These are phyloP conservation scores for Archegozetes longisetosus DNA, from an alignment of 1,140 invertebrate species.

Conservation along the genomic window DNA sequence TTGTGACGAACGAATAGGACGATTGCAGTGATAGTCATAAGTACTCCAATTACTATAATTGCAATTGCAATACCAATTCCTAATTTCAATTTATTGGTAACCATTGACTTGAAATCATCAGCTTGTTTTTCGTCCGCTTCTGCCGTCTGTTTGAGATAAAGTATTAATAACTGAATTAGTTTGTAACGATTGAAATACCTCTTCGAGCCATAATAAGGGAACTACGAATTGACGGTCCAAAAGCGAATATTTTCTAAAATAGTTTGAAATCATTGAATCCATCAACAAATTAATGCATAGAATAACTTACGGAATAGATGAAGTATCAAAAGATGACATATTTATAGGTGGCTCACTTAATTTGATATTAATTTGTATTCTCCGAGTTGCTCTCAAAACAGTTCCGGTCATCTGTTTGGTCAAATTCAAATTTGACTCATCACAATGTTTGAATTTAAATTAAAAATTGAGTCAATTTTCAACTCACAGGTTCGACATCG, in stretches of 20 bases:
- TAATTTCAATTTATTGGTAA: background rate
- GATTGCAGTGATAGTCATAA: background rate
- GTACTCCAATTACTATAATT: background rate
- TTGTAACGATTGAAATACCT: background rate
- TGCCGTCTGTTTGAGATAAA: too few species aligned
- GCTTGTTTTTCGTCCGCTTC: background rate
- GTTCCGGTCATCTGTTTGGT: background rate
- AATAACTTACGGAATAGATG: too few species aligned
- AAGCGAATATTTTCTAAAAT: background rate
- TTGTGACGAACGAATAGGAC: background rate
- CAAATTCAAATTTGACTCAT: background rate
- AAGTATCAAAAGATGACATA: too few species aligned
- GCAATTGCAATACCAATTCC: background rate
- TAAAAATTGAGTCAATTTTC: too few species aligned
- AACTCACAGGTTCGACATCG: background rate
- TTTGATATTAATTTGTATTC: background rate
- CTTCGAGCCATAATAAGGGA: background rate
- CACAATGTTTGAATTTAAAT: background rate
- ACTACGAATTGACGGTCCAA: background rate
- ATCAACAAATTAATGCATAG: too few species aligned
- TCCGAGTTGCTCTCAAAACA: background rate
- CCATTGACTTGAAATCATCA: background rate
- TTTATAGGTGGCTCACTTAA: too few species aligned
- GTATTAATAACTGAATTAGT: too few species aligned
- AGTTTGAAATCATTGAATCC: too few species aligned